Conservation (phyloP, 2,797 vertebrate species). For the Furcifer pardalis region DNA sequence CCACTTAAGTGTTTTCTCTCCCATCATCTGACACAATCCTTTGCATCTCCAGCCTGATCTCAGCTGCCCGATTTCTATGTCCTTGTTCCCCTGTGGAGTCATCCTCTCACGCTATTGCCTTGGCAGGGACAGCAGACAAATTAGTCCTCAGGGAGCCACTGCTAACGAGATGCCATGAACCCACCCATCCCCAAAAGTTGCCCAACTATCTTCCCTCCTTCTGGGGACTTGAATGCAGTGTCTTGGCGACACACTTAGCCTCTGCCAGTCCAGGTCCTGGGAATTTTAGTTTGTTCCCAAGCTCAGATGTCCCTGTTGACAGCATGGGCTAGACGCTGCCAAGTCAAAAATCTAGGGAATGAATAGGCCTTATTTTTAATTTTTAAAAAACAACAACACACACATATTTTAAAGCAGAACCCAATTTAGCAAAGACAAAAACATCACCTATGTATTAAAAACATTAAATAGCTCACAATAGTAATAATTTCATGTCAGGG, state of each 20-base stretch:
- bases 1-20: slow-evolving; percentile 36
- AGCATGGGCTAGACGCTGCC: slow-evolving; percentile 59
- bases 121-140: slow-evolving; percentile 42
- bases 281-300: slow-evolving; percentile 69
- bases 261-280: slow-evolving; percentile 72
- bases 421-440: slow-evolving; percentile 9
- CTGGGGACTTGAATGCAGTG: slow-evolving; percentile 36
- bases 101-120: neutral
- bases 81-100: slow-evolving; percentile 24
- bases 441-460: neutral
- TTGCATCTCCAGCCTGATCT: neutral
- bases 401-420: slow-evolving; percentile 14
- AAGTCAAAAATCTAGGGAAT: slow-evolving; percentile 54
- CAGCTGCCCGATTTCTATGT: slow-evolving; percentile 25
- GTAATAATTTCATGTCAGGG: no score
- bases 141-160: slow-evolving; percentile 38
- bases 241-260: slow-evolving; percentile 62
- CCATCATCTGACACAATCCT: slow-evolving; percentile 22
- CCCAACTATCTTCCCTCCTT: slow-evolving; percentile 53
- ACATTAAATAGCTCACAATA: neutral
- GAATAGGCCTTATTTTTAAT: slow-evolving; percentile 46
- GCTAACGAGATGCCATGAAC: slow-evolving; percentile 50
- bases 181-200: slow-evolving; percentile 44
- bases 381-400: neutral
- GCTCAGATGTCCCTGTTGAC: slow-evolving; percentile 68